Conservation (phyloP, 2,888 invertebrate genomes). For the Tipula unca region DNA sequence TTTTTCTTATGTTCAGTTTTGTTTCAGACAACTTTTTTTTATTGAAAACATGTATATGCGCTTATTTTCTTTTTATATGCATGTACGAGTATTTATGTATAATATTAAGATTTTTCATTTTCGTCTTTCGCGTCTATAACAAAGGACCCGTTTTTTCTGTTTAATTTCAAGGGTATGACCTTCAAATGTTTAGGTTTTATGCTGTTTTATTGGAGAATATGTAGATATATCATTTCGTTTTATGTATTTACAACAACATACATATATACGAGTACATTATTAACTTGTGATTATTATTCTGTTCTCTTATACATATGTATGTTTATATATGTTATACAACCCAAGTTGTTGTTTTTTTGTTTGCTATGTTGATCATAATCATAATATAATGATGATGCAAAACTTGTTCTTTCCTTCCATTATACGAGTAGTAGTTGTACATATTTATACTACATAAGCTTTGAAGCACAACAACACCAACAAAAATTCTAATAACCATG, state of each 20-base stretch:
- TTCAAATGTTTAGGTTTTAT: slow-evolving; percentile 17
- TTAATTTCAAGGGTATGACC: slow-evolving; percentile 19
- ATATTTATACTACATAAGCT: neutral
- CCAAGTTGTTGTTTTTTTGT: neutral
- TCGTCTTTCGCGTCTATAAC: neutral
- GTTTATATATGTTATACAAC: neutral
- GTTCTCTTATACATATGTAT: neutral
- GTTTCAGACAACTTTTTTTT: neutral
- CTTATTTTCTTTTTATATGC: neutral
- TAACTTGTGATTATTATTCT: neutral
- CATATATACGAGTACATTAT: neutral
- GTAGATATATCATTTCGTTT: neutral
- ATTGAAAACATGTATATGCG: neutral
- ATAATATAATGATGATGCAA: neutral
- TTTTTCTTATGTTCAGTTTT: neutral
- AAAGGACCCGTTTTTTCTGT: neutral
- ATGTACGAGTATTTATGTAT: neutral
- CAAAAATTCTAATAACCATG: neutral
- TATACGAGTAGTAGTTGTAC: neutral
- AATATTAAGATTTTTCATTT: slow-evolving; percentile 8
- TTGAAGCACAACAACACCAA: neutral
- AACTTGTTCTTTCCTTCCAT: neutral
- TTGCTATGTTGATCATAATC: neutral
- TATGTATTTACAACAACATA: neutral
- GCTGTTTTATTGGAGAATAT: neutral